These are phyloP conservation scores for Anastrepha ludens DNA, from an alignment of 1,140 invertebrate species.

Conservation along the genomic window DNA sequence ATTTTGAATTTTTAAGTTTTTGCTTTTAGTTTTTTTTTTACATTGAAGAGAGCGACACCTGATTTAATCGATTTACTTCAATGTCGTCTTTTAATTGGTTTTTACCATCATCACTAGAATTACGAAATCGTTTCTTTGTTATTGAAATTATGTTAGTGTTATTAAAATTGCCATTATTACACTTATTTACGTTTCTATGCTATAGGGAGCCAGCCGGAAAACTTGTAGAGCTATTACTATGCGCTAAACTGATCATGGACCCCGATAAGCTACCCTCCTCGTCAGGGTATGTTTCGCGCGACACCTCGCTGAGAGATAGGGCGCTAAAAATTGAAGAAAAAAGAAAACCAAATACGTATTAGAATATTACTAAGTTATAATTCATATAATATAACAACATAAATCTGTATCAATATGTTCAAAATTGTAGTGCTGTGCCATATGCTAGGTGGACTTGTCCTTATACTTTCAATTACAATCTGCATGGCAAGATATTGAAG, in stretches of 20 bases:
- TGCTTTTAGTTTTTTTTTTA: slow-evolving; percentile 40
- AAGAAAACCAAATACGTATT: neutral
- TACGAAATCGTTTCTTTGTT: slow-evolving; percentile 51
- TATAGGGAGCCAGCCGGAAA: slow-evolving; percentile 90
- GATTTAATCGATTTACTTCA: slow-evolving; percentile 54
- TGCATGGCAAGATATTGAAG: too few relatives aligned
- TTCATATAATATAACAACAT: neutral
- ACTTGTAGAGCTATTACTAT: slow-evolving; percentile 93
- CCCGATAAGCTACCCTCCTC: slow-evolving; percentile 93
- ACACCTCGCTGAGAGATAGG: slow-evolving; percentile 91
- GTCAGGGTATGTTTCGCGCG: slow-evolving; percentile 88
- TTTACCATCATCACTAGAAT: slow-evolving; percentile 58
- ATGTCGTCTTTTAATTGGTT: slow-evolving; percentile 56
- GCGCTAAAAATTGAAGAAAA: slow-evolving; percentile 79
- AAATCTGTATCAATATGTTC: too few relatives aligned
- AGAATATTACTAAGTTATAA: neutral
- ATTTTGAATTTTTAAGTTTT: slow-evolving; percentile 13
- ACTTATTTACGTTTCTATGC: slow-evolving; percentile 69
- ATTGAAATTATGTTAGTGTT: slow-evolving; percentile 33
- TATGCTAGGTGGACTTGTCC: too few relatives aligned
- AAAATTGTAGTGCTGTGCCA: too few relatives aligned
- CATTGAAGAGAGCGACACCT: slow-evolving; percentile 52
- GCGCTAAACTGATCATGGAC: slow-evolving; percentile 94
- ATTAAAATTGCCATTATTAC: slow-evolving; percentile 50
- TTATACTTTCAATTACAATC: too few relatives aligned